Evolutionary conservation across 2,113 vertebrate genomes (phyloP).

Genomic region (Oophaga pumilio): DNA sequence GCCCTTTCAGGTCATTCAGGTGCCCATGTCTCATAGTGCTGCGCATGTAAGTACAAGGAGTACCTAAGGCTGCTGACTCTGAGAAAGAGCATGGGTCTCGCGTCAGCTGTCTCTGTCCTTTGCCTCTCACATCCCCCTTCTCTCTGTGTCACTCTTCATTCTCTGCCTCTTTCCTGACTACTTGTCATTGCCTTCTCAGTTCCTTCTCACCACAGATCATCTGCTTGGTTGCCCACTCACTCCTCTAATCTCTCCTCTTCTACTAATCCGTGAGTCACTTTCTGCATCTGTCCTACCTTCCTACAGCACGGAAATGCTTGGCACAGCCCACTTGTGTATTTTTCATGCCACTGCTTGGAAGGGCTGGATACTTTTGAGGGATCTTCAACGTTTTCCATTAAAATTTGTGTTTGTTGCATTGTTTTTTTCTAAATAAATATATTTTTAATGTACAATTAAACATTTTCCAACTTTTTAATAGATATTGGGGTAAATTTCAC

Average conservation of each 20-base stretch:
- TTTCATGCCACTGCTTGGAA: neutral
- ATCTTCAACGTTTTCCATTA: neutral
- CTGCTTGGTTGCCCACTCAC: constrained; percentile 37
- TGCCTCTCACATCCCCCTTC: constrained; percentile 11
- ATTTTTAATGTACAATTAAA: neutral
- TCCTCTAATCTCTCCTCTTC: constrained; percentile 12
- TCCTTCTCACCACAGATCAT: constrained; percentile 42
- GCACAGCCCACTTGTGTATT: neutral
- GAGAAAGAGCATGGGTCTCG: constrained; percentile 33
- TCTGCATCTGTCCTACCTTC: neutral
- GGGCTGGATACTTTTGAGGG: neutral
- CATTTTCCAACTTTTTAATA: neutral
- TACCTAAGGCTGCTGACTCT: constrained; percentile 27
- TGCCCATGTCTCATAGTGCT: neutral
- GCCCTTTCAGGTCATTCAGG: neutral
- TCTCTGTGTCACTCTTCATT: constrained; percentile 38
- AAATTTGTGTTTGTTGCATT: neutral
- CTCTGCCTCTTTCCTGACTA: constrained; percentile 39
- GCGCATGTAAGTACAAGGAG: constrained; percentile 19
- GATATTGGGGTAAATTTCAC: no score
- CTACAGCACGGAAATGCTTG: neutral
- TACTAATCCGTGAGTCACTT: constrained; percentile 28
- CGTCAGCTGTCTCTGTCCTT: constrained; percentile 52
- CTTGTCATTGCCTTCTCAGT: constrained; percentile 17
- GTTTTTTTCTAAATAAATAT: neutral